Evolutionary conservation across 2,113 vertebrate genomes (phyloP).

Genomic region (Neopipo cinnamomea): DNA sequence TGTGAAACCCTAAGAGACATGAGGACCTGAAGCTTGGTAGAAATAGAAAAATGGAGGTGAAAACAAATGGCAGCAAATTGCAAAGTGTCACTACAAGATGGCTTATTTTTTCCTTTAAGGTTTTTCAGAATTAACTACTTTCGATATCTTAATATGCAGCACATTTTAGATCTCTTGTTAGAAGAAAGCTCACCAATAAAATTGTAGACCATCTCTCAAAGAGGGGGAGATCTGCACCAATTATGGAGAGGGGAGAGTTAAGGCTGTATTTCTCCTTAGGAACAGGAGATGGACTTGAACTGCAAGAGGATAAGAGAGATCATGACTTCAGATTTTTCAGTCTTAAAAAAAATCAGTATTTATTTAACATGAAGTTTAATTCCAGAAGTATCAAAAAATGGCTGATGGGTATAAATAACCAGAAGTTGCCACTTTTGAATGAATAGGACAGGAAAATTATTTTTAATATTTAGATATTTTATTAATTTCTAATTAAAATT

Average conservation of each 20-base stretch:
- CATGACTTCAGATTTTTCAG: neutral
- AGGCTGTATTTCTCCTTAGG: neutral
- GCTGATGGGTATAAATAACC: neutral
- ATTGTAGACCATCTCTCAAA: neutral
- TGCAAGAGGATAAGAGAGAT: neutral
- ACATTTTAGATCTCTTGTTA: neutral
- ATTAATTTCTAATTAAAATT: neutral
- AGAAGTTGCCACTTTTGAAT: neutral
- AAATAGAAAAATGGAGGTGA: neutral
- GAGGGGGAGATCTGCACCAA: neutral
- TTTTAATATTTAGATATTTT: neutral
- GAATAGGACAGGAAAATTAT: neutral
- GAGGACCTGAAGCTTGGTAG: neutral
- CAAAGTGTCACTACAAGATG: neutral
- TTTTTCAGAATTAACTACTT: neutral
- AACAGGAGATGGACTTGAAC: neutral
- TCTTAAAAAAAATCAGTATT: neutral
- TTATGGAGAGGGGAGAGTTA: neutral
- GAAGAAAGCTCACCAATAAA: neutral
- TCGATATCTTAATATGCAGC: neutral
- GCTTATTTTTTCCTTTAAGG: neutral
- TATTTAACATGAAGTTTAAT: neutral
- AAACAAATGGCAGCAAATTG: neutral
- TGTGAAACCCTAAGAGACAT: neutral
- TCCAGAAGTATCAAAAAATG: neutral